Conservation (phyloP, 2,888 invertebrate species). For the Epinotia bilunana region DNA sequence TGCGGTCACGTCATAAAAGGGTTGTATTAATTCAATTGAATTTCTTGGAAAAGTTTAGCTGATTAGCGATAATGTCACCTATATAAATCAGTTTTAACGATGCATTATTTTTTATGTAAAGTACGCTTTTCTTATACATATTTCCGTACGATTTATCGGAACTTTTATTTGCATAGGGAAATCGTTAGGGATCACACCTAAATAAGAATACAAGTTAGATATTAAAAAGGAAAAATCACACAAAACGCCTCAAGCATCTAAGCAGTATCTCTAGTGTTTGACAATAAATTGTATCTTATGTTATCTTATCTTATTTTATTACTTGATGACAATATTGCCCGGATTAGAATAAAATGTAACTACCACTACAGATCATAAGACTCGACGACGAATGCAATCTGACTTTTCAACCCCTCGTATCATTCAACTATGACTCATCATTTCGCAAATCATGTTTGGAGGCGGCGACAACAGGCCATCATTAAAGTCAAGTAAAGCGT, state of each 20-base stretch:
- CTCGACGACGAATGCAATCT: background rate
- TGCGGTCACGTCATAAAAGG: background rate
- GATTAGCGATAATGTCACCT: constrained; percentile 13
- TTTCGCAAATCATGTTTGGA: constrained; percentile 19
- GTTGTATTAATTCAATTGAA: constrained; percentile 32
- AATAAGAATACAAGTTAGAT: too few species aligned
- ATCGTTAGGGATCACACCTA: background rate
- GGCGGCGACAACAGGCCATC: constrained; percentile 32
- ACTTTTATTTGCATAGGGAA: background rate
- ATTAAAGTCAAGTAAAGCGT: constrained; percentile 39
- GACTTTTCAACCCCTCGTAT: background rate
- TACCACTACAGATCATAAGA: background rate
- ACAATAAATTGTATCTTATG: too few species aligned
- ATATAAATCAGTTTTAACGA: constrained; percentile 1
- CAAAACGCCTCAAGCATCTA: background rate
- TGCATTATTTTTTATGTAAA: background rate
- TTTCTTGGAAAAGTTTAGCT: constrained; percentile 21
- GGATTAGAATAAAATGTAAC: background rate
- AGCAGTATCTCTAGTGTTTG: too few species aligned
- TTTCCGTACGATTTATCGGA: background rate
- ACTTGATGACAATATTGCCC: background rate
- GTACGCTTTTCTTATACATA: background rate
- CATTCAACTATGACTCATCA: constrained; percentile 21
- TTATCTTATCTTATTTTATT: too few species aligned
- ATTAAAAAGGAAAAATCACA: too few species aligned